A percentile compares a stretch with the other conserved stretches of the same genome.
Evolutionary conservation across 92 coral and sea anemone species (phyloP).

Genomic region (Heliopora coerulea): DNA sequence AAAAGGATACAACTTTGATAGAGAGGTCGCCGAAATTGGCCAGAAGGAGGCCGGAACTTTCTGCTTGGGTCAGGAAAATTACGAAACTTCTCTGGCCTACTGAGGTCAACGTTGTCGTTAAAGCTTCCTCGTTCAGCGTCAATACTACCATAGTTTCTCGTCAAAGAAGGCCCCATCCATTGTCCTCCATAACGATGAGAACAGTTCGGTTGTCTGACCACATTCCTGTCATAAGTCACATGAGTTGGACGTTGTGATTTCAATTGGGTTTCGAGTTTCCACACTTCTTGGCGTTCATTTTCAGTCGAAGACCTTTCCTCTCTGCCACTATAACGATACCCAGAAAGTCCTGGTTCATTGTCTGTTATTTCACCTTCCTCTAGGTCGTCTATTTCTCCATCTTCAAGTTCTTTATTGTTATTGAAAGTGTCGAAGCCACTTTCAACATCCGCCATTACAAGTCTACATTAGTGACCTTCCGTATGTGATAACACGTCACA

Average conservation of each 20-base stretch:
- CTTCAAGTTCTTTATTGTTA: slow-evolving; percentile 73
- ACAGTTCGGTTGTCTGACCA: neutral
- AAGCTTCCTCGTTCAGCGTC: neutral
- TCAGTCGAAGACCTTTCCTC: neutral
- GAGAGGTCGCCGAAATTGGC: neutral
- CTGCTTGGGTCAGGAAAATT: neutral
- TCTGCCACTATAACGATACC: slow-evolving; percentile 1
- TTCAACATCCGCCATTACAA: slow-evolving; percentile 24
- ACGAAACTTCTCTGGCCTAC: neutral
- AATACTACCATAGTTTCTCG: slow-evolving; percentile 8
- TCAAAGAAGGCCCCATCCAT: neutral
- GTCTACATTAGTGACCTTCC: no score
- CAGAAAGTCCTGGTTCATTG: slow-evolving; percentile 23
- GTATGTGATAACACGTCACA: neutral
- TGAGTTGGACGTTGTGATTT: neutral
- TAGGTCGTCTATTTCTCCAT: slow-evolving; percentile 92
- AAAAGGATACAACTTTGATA: slow-evolving; percentile 20
- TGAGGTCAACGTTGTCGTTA: neutral
- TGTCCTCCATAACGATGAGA: neutral
- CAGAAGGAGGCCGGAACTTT: neutral
- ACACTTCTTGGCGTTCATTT: neutral
- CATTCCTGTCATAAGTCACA: slow-evolving; percentile 2
- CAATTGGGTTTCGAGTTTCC: neutral
- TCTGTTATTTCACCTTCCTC: slow-evolving; percentile 98
- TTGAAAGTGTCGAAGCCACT: slow-evolving; percentile 26